Conservation (phyloP, 2,797 vertebrate species). For the Rhynchotus rufescens region DNA sequence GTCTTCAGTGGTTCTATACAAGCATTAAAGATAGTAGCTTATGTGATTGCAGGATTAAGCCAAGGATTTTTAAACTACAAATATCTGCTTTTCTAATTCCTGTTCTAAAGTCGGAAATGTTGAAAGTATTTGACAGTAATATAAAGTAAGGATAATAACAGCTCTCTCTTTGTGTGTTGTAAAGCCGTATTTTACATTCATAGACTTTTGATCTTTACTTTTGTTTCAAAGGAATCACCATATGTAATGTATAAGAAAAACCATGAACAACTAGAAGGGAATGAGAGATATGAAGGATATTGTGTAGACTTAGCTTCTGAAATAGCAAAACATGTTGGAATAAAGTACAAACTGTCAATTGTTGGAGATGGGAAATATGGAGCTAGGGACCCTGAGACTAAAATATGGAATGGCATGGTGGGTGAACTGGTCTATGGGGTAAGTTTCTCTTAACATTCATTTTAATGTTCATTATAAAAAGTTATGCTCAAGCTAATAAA, state of each 20-base stretch:
- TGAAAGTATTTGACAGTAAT: conserved; percentile 40
- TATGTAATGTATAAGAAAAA: conserved; percentile 99
- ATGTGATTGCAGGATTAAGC: not conserved
- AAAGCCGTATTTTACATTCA: conserved; percentile 61
- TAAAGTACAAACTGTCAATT: conserved; percentile 99
- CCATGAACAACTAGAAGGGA: conserved; percentile 97
- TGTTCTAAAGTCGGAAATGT: conserved; percentile 27
- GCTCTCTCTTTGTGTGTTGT: conserved; percentile 56
- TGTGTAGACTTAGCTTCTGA: conserved; percentile 99
- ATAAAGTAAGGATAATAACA: conserved; percentile 35
- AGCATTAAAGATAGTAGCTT: not conserved
- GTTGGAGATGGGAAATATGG: conserved; percentile 99
- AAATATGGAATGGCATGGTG: conserved; percentile 99
- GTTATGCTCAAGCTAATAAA: conserved; percentile 49
- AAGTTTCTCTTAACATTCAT: conserved; percentile 85
- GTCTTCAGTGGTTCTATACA: not conserved
- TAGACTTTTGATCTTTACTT: conserved; percentile 72
- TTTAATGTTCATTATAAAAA: conserved; percentile 57
- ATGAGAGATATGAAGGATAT: conserved; percentile 99
- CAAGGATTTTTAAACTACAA: not conserved
- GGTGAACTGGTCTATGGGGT: conserved; percentile 99
- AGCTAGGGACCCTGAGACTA: conserved; percentile 98
- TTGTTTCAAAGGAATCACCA: conserved; percentile 96
- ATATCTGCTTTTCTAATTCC: conserved; percentile 20
- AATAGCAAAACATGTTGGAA: conserved; percentile 99